Base-by-base conservation (phyloP, 2,113 vertebrate species). In the Apistogramma diplotaenia region DNA sequence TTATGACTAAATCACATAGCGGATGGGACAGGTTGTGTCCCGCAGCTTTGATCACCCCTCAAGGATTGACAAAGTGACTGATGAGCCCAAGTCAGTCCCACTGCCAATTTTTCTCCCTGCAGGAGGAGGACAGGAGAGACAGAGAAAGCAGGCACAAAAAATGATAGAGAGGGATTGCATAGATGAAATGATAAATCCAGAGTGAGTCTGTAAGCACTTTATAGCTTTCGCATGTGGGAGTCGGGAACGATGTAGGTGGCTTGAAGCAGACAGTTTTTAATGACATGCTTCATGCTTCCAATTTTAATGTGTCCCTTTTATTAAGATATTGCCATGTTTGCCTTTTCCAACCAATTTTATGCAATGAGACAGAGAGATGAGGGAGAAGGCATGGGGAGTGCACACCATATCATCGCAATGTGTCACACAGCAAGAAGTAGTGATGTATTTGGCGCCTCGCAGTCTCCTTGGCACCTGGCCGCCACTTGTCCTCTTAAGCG, bases 401-500 rank as follows among this genome's bases (percentile, higher is more conserved):
- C 7, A 76, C 31, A 53, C 57, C 31, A 1, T 78, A 79, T 82
- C 71, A 88, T 81, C 81, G 31, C 71, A 83, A 40, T 87, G 55
- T 90, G 83, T 83, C 78, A 40, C 82, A 84, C 67, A 60, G 83
- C 29, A 12, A 29, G 53, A 5, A 37, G 76, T 0, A 11, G 62
- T 78, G 86, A 90, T 80, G 76, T 74, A 71, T 90, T 74, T 88
- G 92, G 83, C 58, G 84, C 85, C 92, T 86, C 1, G 33, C 73
- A 10, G 88, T 89, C 88, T 86, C 76, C 33, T 86, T 89, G 86
- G 92, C 90, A 85, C 65, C 80, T 56, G 79, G 86, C 75, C 79
- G 83, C 74, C 79, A 83, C 91, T 89, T 94, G 91, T 93, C 89
- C 90, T 90, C 73, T 35, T 79, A 73, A 82, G 89, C 82, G 87